Evolutionary conservation across 2,113 vertebrate genomes (phyloP), one percentile per base, ranked within the genome.

Genomic region (Aplodontia rufa): DNA sequence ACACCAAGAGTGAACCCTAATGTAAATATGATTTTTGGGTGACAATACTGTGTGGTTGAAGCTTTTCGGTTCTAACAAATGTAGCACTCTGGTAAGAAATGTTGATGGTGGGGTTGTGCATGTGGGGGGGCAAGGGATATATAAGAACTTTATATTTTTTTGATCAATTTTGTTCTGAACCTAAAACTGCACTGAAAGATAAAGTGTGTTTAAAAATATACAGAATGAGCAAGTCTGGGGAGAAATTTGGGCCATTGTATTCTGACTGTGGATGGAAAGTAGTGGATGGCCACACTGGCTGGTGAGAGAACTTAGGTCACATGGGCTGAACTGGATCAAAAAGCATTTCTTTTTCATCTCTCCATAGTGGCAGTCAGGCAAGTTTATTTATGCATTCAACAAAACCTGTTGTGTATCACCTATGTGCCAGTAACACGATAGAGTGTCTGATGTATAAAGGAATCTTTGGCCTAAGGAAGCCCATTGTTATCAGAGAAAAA

Each of bases 71-170:
- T 26, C 8, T 60, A 32, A 49, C 19, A 35, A 30, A 55, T 30
- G 2, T 12, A 6, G 30, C 37, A 1, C 14, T 6, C 1, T 69
- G 69, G 24, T 53, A 20, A 26, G 14, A 30, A 35, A 32, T 22
- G 45, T 47, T 19, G 32, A 22, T 12, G 32, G 28, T 3, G 32
- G 47, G 12, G 47, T 4, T 45, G 30, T 47, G 47, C 3, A 1
- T 2, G 51, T 12, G n/a, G 14, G 20, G 0, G 62, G 19, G 24
- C 0, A n/a, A 58, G 28, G 20, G 49, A 42, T 35, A 9, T 1
- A 4, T 5, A 32, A 45, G n/a, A 62, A 85, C 20, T 62, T 47
- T 84, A 19, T 32, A 19, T 42, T 45, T 85, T 80, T 58, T 42
- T 35, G 19, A 6, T 47, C 13, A 42, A 0, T 62, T 81, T 87